These are phyloP conservation scores for Ischnura elegans DNA, from an alignment of 2,888 invertebrate genomes.

Conservation along the genomic window DNA sequence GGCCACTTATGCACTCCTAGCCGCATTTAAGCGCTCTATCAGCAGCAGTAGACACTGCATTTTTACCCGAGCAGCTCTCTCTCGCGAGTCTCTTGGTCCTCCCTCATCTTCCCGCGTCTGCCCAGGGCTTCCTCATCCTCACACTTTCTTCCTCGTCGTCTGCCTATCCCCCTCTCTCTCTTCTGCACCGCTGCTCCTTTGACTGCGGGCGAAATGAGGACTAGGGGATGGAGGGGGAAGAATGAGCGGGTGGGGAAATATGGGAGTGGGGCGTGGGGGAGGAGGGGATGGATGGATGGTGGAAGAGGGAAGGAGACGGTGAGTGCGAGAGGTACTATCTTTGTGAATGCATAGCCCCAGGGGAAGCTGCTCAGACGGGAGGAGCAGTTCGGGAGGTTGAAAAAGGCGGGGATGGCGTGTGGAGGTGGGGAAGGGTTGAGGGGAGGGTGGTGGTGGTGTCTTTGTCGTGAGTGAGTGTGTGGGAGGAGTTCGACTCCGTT, in stretches of 20 bases:
- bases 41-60: neutral
- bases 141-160: neutral
- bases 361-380: neutral
- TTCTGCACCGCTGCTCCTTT: neutral
- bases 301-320: neutral
- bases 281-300: neutral
- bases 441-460: neutral
- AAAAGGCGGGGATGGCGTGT: neutral
- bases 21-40: constrained; percentile 17
- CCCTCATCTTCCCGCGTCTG: constrained; percentile 19
- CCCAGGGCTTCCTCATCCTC: neutral
- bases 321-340: constrained; percentile 37
- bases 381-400: neutral
- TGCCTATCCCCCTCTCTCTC: neutral
- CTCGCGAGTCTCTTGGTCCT: neutral
- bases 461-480: too few species aligned
- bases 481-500: neutral
- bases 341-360: constrained; percentile 6
- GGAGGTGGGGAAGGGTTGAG: neutral
- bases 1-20: constrained; percentile 29
- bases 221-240: neutral
- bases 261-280: neutral
- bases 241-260: neutral
- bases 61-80: constrained; percentile 36
- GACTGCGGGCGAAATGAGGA: constrained; percentile 3